phyloP scores from a whole-genome alignment of 1,140 invertebrate genomes.

The Calephelis nemesis region DNA sequence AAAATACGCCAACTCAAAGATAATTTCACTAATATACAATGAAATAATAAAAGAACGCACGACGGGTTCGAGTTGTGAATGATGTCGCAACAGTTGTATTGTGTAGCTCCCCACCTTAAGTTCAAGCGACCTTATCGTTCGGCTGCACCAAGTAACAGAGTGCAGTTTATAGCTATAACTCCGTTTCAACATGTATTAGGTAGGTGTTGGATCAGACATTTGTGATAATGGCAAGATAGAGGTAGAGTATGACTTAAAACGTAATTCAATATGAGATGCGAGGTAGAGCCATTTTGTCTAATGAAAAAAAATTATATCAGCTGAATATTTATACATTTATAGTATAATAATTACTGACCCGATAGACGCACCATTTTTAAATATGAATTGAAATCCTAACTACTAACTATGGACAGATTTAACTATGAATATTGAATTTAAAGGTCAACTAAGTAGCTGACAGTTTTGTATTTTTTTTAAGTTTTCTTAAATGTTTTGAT shows the following conservation, averaged over 20 bases:
- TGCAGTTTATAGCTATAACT: slow-evolving; percentile 46
- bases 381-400: too few relatives aligned
- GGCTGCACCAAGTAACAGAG: slow-evolving; percentile 61
- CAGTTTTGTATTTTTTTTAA: too few relatives aligned
- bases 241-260: background rate
- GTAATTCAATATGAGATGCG: too few relatives aligned
- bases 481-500: too few relatives aligned
- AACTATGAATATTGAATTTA: too few relatives aligned
- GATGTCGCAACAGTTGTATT: slow-evolving; percentile 54
- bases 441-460: too few relatives aligned
- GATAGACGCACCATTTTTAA: too few relatives aligned
- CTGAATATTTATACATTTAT: too few relatives aligned
- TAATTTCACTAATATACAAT: slow-evolving; percentile 7
- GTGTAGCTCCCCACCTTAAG: slow-evolving; percentile 57
- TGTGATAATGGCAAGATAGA: background rate
- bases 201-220: slow-evolving; percentile 14
- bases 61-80: slow-evolving; percentile 33
- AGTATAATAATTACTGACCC: too few relatives aligned
- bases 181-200: slow-evolving; percentile 31
- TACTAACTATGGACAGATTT: too few relatives aligned
- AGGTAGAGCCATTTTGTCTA: too few relatives aligned
- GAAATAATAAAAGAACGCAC: slow-evolving; percentile 24
- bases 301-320: too few relatives aligned
- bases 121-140: slow-evolving; percentile 69
- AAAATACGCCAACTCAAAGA: slow-evolving; percentile 14